Evolutionary conservation across 2,888 invertebrate species (phyloP).

Genomic region (Lithodes maja): DNA sequence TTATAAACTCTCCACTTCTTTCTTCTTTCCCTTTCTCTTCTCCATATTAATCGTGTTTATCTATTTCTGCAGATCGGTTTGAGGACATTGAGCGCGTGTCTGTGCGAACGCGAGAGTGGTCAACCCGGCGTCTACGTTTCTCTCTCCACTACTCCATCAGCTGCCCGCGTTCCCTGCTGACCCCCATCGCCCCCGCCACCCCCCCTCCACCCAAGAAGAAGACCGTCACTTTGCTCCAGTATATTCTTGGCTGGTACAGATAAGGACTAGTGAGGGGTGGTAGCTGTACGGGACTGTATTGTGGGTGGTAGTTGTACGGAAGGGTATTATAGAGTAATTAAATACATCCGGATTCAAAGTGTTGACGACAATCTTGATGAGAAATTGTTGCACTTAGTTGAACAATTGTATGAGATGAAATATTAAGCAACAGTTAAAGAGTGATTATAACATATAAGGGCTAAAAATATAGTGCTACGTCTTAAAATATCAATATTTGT

Average conservation of each 20-base stretch:
- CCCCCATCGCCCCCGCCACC: conserved; percentile 16
- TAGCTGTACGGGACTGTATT: background rate
- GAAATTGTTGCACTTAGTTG: no score
- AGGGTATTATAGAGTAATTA: no score
- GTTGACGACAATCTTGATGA: no score
- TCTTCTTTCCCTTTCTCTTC: background rate
- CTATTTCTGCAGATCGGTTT: conserved; percentile 44
- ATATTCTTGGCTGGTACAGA: conserved; percentile 60
- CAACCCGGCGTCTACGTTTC: conserved; percentile 43
- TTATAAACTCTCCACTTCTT: background rate
- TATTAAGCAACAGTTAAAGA: no score
- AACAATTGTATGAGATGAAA: no score
- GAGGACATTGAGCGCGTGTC: conserved; percentile 45
- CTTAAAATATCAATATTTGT: no score
- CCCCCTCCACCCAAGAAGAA: conserved; percentile 37
- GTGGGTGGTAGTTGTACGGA: background rate
- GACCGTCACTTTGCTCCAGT: conserved; percentile 53
- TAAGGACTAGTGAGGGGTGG: background rate
- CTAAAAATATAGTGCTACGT: no score
- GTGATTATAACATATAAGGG: no score
- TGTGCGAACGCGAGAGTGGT: conserved; percentile 38
- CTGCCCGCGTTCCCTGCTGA: conserved; percentile 9
- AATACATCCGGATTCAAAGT: no score
- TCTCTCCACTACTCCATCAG: conserved; percentile 35
- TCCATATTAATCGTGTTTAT: background rate